Evolutionary conservation across 1,140 invertebrate species (phyloP).

Genomic region (Lasaia peninsularis): DNA sequence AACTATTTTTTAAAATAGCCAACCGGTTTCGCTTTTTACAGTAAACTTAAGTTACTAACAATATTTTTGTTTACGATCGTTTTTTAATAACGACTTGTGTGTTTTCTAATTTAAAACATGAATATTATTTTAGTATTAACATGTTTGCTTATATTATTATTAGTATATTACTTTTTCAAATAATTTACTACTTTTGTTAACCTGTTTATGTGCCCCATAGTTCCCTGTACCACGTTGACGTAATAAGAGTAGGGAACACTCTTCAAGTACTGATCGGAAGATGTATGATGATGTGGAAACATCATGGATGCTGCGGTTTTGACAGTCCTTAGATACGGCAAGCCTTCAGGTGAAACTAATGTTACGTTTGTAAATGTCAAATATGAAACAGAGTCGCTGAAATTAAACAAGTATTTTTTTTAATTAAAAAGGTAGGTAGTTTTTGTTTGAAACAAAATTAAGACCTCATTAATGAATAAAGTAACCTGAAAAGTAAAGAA

Average conservation of each 20-base stretch:
- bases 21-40: too few species aligned
- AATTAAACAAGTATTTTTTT: conserved; percentile 21
- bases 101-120: too few species aligned
- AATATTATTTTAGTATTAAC: too few species aligned
- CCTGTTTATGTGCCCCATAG: conserved; percentile 76
- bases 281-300: conserved; percentile 68
- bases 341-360: conserved; percentile 81
- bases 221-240: conserved; percentile 77
- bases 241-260: conserved; percentile 73
- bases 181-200: conserved; percentile 32
- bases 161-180: not conserved
- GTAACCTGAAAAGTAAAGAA: conserved; percentile 79
- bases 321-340: conserved; percentile 74
- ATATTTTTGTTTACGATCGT: too few species aligned
- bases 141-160: too few species aligned
- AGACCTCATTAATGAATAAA: too few species aligned
- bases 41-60: too few species aligned
- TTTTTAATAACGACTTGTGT: too few species aligned
- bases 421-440: not conserved
- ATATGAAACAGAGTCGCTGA: conserved; percentile 53
- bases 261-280: conserved; percentile 70
- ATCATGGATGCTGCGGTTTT: conserved; percentile 58
- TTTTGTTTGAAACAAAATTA: not conserved
- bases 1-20: too few species aligned
- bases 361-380: conserved; percentile 79